A percentile compares a stretch with the other conserved stretches of the same genome.
These are phyloP conservation scores for Pollenia angustigena DNA, from an alignment of 2,888 invertebrate genomes.

Conservation along the genomic window DNA sequence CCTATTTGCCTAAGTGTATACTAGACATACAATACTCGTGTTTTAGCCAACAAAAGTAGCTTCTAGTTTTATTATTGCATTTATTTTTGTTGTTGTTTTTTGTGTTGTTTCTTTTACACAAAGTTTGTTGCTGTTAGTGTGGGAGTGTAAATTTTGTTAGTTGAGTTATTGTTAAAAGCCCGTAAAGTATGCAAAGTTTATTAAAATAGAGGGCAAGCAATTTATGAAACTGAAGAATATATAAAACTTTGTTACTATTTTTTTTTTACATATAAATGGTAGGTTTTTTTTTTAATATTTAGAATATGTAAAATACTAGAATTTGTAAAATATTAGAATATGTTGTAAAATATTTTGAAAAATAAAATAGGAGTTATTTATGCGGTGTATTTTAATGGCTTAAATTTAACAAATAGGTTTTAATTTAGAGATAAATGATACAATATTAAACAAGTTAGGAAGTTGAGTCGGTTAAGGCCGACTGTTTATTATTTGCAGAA, in stretches of 20 bases:
- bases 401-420: constrained; percentile 18
- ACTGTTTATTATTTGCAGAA: no score
- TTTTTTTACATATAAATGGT: not conserved
- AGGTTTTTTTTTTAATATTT: constrained; percentile 6
- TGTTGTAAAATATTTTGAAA: constrained; percentile 5
- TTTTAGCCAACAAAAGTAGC: constrained; percentile 37
- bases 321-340: not conserved
- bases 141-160: constrained; percentile 68
- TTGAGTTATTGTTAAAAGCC: constrained; percentile 68
- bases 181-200: constrained; percentile 71
- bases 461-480: no score
- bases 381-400: not conserved
- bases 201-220: constrained; percentile 65
- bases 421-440: not conserved
- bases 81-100: constrained; percentile 36
- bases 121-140: constrained; percentile 42
- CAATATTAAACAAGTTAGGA: no score
- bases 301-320: constrained; percentile 7
- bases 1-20: constrained; percentile 34
- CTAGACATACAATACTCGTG: constrained; percentile 6
- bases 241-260: constrained; percentile 12
- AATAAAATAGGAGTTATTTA: not conserved
- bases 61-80: constrained; percentile 70
- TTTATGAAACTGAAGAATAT: constrained; percentile 42
- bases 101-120: constrained; percentile 24